phyloP scores from a whole-genome alignment of 2,113 vertebrate genomes.

The Picathartes gymnocephalus region DNA sequence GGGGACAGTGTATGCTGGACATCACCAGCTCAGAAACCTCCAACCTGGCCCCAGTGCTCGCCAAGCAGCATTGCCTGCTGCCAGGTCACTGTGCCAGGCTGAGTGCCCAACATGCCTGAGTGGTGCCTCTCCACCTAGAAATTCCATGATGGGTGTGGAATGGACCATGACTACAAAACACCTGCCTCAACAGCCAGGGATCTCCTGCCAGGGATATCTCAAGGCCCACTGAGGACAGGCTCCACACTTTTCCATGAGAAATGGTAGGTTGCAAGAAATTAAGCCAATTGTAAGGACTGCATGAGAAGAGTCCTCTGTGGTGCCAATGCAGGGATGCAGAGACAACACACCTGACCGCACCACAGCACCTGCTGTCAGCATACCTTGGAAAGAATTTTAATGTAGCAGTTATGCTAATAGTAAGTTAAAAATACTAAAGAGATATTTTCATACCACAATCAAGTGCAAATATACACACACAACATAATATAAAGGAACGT shows the following conservation, averaged over 20 bases:
- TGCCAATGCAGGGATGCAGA: background rate
- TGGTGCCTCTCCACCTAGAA: background rate
- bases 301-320: background rate
- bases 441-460: background rate
- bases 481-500: background rate
- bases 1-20: background rate
- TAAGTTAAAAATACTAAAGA: background rate
- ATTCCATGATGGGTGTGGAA: background rate
- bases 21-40: background rate
- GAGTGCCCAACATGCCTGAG: too few species aligned
- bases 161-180: background rate
- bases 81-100: background rate
- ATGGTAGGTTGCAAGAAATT: background rate
- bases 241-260: background rate
- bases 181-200: background rate
- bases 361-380: background rate
- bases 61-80: background rate
- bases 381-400: background rate
- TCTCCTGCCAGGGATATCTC: background rate
- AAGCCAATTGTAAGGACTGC: background rate
- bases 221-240: background rate
- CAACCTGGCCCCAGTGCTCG: background rate
- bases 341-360: background rate
- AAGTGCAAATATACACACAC: background rate
- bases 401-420: background rate